Percentiles rank a stretch among this genome's conserved stretches.
These are phyloP conservation scores for Pinctada fucata DNA, from an alignment of 2,888 invertebrate species.

Conservation along the genomic window DNA sequence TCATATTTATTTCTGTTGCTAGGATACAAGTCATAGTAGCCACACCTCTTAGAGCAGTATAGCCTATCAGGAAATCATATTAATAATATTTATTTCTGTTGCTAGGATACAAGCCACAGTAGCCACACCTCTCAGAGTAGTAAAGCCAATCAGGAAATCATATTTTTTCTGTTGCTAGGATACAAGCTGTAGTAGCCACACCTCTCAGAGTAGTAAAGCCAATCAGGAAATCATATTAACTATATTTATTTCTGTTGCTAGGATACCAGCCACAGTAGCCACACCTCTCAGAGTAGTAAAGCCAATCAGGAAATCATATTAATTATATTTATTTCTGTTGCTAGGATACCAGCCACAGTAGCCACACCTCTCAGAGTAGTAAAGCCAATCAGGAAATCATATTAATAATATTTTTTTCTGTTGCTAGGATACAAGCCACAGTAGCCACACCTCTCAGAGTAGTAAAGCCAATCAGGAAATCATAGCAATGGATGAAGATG, in stretches of 20 bases:
- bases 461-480: conserved; percentile 78
- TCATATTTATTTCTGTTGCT: not conserved
- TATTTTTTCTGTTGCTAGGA: conserved; percentile 84
- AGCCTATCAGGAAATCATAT: conserved; percentile 78
- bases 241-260: not conserved
- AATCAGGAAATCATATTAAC: conserved; percentile 78
- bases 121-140: conserved; percentile 10
- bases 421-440: conserved; percentile 21
- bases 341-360: conserved; percentile 6
- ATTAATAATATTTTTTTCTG: not conserved
- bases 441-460: conserved; percentile 9
- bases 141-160: conserved; percentile 80
- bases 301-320: conserved; percentile 84
- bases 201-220: conserved; percentile 8
- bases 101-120: conserved; percentile 19
- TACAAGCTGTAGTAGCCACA: conserved; percentile 10
- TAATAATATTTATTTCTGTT: not conserved
- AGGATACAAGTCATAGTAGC: conserved; percentile 24
- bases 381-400: conserved; percentile 78
- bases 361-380: conserved; percentile 9
- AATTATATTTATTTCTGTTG: conserved; percentile 89
- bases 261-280: conserved; percentile 22
- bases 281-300: conserved; percentile 6
- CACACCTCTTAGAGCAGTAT: conserved; percentile 1
- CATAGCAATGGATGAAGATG: conserved; percentile 97